Percentiles rank a stretch among this genome's conserved stretches.
phyloP scores from a whole-genome alignment of 1,140 invertebrate species.

The Pseudomyrmex gracilis region DNA sequence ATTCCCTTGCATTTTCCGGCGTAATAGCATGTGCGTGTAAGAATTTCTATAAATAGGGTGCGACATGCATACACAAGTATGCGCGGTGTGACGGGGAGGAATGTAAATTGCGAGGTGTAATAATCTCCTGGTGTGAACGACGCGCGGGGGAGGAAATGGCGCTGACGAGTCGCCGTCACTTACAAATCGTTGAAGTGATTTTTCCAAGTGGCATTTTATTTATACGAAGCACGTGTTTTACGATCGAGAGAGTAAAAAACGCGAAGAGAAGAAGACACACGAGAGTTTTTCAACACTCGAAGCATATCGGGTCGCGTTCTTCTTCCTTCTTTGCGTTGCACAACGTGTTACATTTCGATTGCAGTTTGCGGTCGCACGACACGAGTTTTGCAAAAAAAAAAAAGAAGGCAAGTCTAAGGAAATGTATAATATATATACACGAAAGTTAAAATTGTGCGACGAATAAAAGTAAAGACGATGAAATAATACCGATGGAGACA shows the following conservation, averaged over 20 bases:
- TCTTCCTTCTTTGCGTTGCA: too few relatives aligned
- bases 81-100: conserved; percentile 16
- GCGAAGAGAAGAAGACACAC: conserved; percentile 16
- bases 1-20: conserved; percentile 18
- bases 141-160: background rate
- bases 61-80: background rate
- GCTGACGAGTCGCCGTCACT: background rate
- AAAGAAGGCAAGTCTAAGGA: background rate
- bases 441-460: conserved; percentile 2
- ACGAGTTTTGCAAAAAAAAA: background rate
- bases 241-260: background rate
- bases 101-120: conserved; percentile 35
- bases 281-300: too few relatives aligned
- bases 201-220: conserved; percentile 8
- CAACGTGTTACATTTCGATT: too few relatives aligned
- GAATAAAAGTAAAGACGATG: conserved; percentile 14
- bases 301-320: too few relatives aligned
- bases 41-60: conserved; percentile 36
- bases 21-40: conserved; percentile 43
- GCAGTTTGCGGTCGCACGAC: background rate
- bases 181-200: conserved; percentile 14
- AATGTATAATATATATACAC: background rate
- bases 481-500: conserved; percentile 29
- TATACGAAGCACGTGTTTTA: background rate
- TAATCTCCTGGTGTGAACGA: conserved; percentile 5